Evolutionary conservation across 1,140 invertebrate genomes (phyloP), one percentile per base, ranked within the genome.

Genomic region (Meloidogyne chitwoodi): DNA sequence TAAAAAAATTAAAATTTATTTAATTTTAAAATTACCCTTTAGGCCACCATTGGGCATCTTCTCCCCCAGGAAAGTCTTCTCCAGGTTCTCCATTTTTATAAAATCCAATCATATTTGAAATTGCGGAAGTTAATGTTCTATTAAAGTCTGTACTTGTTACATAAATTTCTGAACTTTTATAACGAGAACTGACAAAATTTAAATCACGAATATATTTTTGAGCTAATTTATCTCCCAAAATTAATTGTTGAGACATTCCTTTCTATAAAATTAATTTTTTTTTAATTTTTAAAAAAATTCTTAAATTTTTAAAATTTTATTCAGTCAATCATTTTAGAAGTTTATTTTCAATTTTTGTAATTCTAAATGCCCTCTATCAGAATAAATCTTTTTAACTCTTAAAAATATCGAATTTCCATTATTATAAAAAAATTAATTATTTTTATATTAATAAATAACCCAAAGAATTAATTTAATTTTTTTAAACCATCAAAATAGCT

Each of bases 161-260:
- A 41, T 79, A 79, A 38, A 76, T 70, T 71, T 79, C 75, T 22
- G 62, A 26, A 65, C 64, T 79, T 4, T 38, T 34, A 61, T 79
- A 79, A 38, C 77, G 77, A 14, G 26, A 6, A 38, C 61, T 75
- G 11, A 80, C 61, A 34, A 80, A 76, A 19, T 67, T 34, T 8
- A 81, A 26, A 11, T 66, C 24, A 8, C 82, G 38, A 44, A 81
- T 61, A 64, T 81, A 81, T 61, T 66, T 64, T 62, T 41, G 22
- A n/a, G 65, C 62, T 10, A 81, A 61, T 65, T 81, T 81, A 19
- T 64, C 14, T 8, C 80, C 80, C 26, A 81, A 63, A 19, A 34
- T 56, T 10, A 81, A 38, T 38, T 81, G 80, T 69, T 81, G 74
- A 14, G n/a, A 10, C 79, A 81, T 81, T 24, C 80, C 80, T 68